A percentile compares a stretch with the other conserved stretches of the same genome.
Conservation (phyloP, 2,888 invertebrate species). For the Adelognathus sp. region DNA sequence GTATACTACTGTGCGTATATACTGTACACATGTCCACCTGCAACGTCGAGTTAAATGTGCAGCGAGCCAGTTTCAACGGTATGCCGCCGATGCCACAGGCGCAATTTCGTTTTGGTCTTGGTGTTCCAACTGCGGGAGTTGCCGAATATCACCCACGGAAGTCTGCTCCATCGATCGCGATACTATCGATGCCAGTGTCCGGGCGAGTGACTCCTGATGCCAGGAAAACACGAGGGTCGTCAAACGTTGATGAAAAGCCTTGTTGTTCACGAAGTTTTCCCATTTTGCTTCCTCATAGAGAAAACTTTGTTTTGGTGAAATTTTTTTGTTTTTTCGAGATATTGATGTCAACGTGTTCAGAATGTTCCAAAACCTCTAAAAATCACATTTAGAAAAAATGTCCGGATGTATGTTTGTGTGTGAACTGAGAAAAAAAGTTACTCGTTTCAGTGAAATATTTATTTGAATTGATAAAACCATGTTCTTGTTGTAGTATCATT, state of each 20-base stretch:
- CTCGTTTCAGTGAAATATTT: no score
- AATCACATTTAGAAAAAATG: no score
- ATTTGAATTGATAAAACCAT: no score
- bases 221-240: slow-evolving; percentile 39
- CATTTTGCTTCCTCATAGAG: background rate
- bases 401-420: no score
- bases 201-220: slow-evolving; percentile 34
- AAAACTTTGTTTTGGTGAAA: background rate
- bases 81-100: background rate
- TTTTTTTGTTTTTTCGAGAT: slow-evolving; percentile 27
- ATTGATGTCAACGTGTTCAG: no score
- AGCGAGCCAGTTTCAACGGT: background rate
- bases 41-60: background rate
- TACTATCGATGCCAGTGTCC: slow-evolving; percentile 60
- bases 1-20: no score
- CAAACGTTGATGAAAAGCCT: background rate
- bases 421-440: no score
- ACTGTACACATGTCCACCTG: background rate
- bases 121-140: slow-evolving; percentile 39
- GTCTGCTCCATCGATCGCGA: slow-evolving; percentile 61
- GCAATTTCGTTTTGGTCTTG: slow-evolving; percentile 27
- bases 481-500: no score
- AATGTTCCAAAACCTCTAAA: no score
- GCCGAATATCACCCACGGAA: background rate
- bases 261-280: background rate